Conservation (phyloP, 2,888 invertebrate species). For the Hypsopygia costalis region DNA sequence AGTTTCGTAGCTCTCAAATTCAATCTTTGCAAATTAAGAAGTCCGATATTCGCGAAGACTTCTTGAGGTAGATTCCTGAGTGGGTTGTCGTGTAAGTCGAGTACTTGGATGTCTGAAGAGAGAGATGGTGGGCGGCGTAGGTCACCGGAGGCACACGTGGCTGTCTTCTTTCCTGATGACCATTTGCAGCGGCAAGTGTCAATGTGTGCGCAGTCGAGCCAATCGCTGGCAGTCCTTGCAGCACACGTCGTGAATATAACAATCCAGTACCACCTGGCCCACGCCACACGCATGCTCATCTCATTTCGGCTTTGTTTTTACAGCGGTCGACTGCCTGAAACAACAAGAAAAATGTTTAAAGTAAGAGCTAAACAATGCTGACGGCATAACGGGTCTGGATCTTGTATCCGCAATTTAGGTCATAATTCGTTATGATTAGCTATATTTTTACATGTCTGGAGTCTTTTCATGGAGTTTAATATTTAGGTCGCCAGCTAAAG, state of each 20-base stretch:
- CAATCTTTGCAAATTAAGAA: slow-evolving; percentile 91
- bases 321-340: slow-evolving; percentile 75
- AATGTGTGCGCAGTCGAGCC: slow-evolving; percentile 93
- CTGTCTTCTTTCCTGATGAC: slow-evolving; percentile 95
- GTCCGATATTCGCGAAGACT: slow-evolving; percentile 88
- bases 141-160: slow-evolving; percentile 90
- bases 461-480: no score
- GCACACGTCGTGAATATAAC: slow-evolving; percentile 74
- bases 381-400: slow-evolving; percentile 28
- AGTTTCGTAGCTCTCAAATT: slow-evolving; percentile 89
- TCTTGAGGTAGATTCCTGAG: slow-evolving; percentile 87
- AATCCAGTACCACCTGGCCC: slow-evolving; percentile 78
- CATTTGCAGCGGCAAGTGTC: slow-evolving; percentile 94
- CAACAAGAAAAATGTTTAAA: slow-evolving; percentile 56
- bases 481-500: no score
- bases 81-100: slow-evolving; percentile 91
- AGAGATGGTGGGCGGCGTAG: slow-evolving; percentile 87
- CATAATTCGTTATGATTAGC: neutral
- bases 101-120: slow-evolving; percentile 81
- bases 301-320: slow-evolving; percentile 75
- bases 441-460: slow-evolving; percentile 1
- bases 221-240: slow-evolving; percentile 82
- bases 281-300: slow-evolving; percentile 80
- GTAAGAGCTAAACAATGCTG: slow-evolving; percentile 44
- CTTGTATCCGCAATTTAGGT: slow-evolving; percentile 13